phyloP scores from a whole-genome alignment of 1,140 invertebrate genomes.

The Drosophila persimilis region DNA sequence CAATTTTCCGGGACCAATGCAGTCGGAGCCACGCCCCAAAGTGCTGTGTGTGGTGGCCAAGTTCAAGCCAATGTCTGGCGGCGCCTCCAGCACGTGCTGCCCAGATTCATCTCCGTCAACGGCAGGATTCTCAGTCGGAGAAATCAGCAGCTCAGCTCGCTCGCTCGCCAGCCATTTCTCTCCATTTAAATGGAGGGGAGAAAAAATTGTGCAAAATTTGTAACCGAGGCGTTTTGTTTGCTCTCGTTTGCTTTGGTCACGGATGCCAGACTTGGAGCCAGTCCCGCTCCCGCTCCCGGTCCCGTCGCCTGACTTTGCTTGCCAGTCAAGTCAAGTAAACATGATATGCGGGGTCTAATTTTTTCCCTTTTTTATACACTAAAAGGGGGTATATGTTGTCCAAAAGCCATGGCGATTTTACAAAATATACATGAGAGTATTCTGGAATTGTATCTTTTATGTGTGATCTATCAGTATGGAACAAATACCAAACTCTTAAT shows the following conservation, averaged over 20 bases:
- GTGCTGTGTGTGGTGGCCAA: constrained; percentile 30
- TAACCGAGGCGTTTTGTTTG: constrained; percentile 73
- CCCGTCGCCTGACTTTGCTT: constrained; percentile 32
- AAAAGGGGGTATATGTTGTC: too few species aligned
- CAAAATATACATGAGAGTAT: too few species aligned
- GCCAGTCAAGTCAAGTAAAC: constrained; percentile 77
- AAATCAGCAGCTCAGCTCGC: constrained; percentile 25
- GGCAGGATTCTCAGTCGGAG: constrained; percentile 56
- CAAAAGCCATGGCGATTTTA: too few species aligned
- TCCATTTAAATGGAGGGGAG: constrained; percentile 64
- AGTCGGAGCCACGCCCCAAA: constrained; percentile 8
- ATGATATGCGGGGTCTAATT: constrained; percentile 74
- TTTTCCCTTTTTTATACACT: constrained; percentile 40
- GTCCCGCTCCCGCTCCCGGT: neutral
- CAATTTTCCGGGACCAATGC: constrained; percentile 2
- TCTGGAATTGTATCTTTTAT: too few species aligned
- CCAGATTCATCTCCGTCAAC: constrained; percentile 75
- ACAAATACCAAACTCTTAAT: too few species aligned
- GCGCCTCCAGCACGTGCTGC: constrained; percentile 65
- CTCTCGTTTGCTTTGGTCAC: constrained; percentile 57
- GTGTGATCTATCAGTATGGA: too few species aligned
- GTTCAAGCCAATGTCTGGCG: constrained; percentile 59
- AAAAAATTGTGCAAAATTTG: constrained; percentile 78
- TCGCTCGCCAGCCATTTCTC: constrained; percentile 60
- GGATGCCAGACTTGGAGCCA: constrained; percentile 31